Evolutionary conservation across 2,113 vertebrate species (phyloP), one percentile per base, ranked within the genome.

Genomic region (Stercorarius parasiticus): DNA sequence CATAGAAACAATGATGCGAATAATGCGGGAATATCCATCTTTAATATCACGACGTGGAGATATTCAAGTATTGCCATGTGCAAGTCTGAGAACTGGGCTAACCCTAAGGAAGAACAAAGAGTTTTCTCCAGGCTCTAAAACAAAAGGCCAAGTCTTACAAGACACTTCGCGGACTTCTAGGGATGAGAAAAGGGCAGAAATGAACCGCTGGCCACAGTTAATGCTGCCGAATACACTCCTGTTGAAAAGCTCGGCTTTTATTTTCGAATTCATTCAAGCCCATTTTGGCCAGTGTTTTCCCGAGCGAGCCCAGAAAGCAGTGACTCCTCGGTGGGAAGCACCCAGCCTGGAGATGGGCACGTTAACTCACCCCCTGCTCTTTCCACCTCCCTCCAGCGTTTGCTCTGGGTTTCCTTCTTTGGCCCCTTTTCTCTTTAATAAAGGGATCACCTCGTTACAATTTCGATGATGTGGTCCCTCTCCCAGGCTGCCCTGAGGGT

Each of bases 1-100:
- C 98, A 98, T 97, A 98, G 97, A 98, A 98, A 99, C 99, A 99
- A 99, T 98, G 99, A 99, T 98, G 97, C 82, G 97, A 98, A 98
- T 98, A 98, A 99, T 98, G 99, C 97, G 85, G 98, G 98, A 98
- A 99, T 98, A 98, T 98, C 98, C 98, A 98, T 98, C 98, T 98
- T 98, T 98, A 98, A 98, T 98, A 98, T 98, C 98, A 97, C 97
- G 98, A 98, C 98, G 88, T 98, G 98, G 90, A 92, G 97, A 98
- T 98, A 98, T 98, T 98, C 98, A 98, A 97, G 98, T 97, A 98
- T 97, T 98, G 98, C 98, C 97, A 98, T 98, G 98, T 98, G 98
- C 98, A 98, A 98, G 98, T 97, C 98, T 98, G 98, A 98, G 98
- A 98, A 98, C 97, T 96, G 97, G 96, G 97, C 97, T 98, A 97